Evolutionary conservation across 2,113 vertebrate species (phyloP), one percentile per base, ranked within the genome.

Genomic region (Panthera tigris): DNA sequence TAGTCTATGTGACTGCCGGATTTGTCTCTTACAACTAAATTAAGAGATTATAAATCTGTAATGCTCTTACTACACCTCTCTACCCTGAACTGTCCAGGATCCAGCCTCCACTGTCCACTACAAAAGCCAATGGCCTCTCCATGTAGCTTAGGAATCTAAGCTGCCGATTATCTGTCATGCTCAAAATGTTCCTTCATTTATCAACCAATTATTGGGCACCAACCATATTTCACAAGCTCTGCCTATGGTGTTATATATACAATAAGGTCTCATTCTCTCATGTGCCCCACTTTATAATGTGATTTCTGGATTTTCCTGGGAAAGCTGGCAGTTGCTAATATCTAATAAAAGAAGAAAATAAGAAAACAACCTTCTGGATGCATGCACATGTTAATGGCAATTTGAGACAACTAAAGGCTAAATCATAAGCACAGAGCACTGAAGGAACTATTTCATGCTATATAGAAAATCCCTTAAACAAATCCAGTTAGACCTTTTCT

Each of bases 231-330:
- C 16, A 29, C 41, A 76, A 82, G 25, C 61, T 76, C 85, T 93
- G 41, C n/a, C 50, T 85, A 18, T 31, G 31, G 7, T 57, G 6
- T 18, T 73, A 0, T 23, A 11, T 0, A 19, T 63, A 33, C 2
- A 79, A 4, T 85, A 74, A 31, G 23, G 19, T 68, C 10, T 91
- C 27, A 23, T 5, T 76, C 7, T 93, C 50, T 78, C 7, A 45
- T 57, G 33, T 48, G 9, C 33, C 65, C 68, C 65, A 71, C 36
- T 84, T 83, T 36, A 73, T 52, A 39, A 74, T 89, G 14, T 31
- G 21, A 90, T 78, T 68, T 84, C 27, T 85, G 89, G n/a, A 13
- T 89, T 93, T 96, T 80, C 48, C 7, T 68, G 4, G 16, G 19
- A 89, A 89, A 82, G 10, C 16, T 18, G 39, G 7, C 18, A 65